Evolutionary conservation across 2,888 invertebrate genomes (phyloP).

Genomic region (Biston betularia): DNA sequence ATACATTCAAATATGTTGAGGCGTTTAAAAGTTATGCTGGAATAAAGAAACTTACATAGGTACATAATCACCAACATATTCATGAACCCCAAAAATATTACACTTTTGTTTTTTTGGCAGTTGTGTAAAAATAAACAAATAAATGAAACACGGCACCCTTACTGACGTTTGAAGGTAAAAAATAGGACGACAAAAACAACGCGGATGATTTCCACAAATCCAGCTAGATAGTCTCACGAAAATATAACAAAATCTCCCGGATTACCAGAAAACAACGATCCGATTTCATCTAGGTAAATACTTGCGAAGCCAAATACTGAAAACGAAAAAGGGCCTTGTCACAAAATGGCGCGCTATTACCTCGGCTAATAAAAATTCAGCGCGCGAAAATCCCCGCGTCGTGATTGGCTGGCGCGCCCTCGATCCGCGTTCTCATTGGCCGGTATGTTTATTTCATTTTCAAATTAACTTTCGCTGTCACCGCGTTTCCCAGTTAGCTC

Average conservation of each 20-base stretch:
- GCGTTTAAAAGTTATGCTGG: no score
- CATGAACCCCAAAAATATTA: no score
- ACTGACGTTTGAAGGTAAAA: slow-evolving; percentile 7
- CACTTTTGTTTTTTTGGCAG: no score
- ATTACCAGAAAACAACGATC: slow-evolving; percentile 24
- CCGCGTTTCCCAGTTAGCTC: slow-evolving; percentile 50
- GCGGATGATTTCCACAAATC: slow-evolving; percentile 29
- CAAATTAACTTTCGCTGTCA: slow-evolving; percentile 85
- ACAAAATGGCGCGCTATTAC: slow-evolving; percentile 85
- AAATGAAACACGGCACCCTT: not conserved
- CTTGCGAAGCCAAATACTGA: slow-evolving; percentile 37
- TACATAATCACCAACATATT: no score
- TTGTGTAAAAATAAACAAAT: no score
- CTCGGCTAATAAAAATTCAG: slow-evolving; percentile 85
- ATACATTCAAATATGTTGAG: no score
- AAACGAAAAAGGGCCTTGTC: slow-evolving; percentile 76
- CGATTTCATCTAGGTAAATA: slow-evolving; percentile 28
- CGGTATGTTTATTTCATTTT: slow-evolving; percentile 82
- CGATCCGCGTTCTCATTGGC: slow-evolving; percentile 74
- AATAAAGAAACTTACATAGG: no score
- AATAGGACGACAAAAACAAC: slow-evolving; percentile 21
- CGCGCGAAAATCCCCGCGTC: slow-evolving; percentile 80
- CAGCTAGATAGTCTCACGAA: slow-evolving; percentile 19
- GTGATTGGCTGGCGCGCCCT: slow-evolving; percentile 76
- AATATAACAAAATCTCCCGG: slow-evolving; percentile 28